phyloP scores from a whole-genome alignment of 2,888 invertebrate genomes.

The Cylloceria caligata region DNA sequence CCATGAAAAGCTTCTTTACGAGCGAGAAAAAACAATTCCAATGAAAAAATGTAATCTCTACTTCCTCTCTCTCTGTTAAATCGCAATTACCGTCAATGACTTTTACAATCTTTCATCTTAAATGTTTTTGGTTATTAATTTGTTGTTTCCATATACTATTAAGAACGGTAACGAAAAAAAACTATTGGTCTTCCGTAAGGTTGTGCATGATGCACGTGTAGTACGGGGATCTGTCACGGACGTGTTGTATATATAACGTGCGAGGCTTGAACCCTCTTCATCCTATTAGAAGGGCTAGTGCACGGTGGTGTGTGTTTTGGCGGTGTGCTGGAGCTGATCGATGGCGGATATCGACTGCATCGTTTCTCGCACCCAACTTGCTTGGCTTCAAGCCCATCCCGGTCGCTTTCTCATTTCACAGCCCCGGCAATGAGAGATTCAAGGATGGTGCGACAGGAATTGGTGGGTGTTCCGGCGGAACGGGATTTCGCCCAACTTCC shows the following conservation, averaged over 20 bases:
- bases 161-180: background rate
- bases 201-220: background rate
- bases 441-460: slow-evolving; percentile 2
- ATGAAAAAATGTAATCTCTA: too few species aligned
- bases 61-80: too few species aligned
- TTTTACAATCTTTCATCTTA: too few species aligned
- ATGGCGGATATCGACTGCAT: slow-evolving; percentile 36
- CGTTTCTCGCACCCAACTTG: slow-evolving; percentile 25
- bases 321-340: slow-evolving; percentile 33
- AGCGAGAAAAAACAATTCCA: too few species aligned
- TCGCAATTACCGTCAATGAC: too few species aligned
- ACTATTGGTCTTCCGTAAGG: background rate
- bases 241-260: background rate
- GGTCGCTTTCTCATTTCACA: slow-evolving; percentile 34
- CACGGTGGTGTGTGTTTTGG: slow-evolving; percentile 14
- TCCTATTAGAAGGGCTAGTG: slow-evolving; percentile 7
- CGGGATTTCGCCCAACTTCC: slow-evolving; percentile 36
- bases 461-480: slow-evolving; percentile 41
- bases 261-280: background rate
- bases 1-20: too few species aligned
- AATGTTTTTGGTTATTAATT: too few species aligned
- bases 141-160: too few species aligned
- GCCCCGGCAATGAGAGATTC: slow-evolving; percentile 16
- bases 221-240: background rate
- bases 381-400: slow-evolving; percentile 26